Conservation (phyloP, 30 jellyfish, hydroid and myxozoan genomes). For the Aurelia aurita complex sp. Pacific region DNA sequence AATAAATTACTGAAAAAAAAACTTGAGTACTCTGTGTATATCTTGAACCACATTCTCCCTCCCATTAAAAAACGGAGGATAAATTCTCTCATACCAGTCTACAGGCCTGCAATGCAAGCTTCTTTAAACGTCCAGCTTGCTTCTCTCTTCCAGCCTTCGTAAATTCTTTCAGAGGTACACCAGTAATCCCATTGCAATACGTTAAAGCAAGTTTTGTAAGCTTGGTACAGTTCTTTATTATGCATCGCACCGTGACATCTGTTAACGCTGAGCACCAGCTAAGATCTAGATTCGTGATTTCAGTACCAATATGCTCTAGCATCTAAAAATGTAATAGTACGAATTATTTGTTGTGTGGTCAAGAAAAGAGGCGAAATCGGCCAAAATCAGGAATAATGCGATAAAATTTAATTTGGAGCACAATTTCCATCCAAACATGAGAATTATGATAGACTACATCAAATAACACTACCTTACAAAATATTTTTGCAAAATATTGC, state of each 20-base stretch:
- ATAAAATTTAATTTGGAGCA: too few species aligned
- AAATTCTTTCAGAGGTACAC: slow-evolving; percentile 40
- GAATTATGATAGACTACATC: too few species aligned
- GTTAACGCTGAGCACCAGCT: slow-evolving; percentile 65
- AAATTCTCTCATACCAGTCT: slow-evolving; percentile 15
- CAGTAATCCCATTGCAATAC: slow-evolving; percentile 52
- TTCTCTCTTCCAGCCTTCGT: background rate
- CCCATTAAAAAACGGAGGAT: too few species aligned
- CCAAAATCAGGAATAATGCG: too few species aligned
- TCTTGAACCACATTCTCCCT: too few species aligned
- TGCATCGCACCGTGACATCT: slow-evolving; percentile 29
- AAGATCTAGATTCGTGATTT: slow-evolving; percentile 45
- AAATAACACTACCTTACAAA: too few species aligned
- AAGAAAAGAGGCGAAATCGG: too few species aligned
- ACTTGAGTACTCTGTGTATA: too few species aligned
- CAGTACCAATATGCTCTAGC: slow-evolving; percentile 53
- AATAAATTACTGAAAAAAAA: too few species aligned
- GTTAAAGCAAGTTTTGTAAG: slow-evolving; percentile 27
- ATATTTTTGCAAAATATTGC: too few species aligned
- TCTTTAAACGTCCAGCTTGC: slow-evolving; percentile 48
- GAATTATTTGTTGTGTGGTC: too few species aligned
- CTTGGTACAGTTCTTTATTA: slow-evolving; percentile 40
- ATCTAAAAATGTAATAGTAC: slow-evolving; percentile 10
- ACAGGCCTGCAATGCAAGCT: slow-evolving; percentile 62
- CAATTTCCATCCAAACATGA: too few species aligned